Conservation (phyloP, 2,113 vertebrate genomes). For the Erpornis zantholeuca region DNA sequence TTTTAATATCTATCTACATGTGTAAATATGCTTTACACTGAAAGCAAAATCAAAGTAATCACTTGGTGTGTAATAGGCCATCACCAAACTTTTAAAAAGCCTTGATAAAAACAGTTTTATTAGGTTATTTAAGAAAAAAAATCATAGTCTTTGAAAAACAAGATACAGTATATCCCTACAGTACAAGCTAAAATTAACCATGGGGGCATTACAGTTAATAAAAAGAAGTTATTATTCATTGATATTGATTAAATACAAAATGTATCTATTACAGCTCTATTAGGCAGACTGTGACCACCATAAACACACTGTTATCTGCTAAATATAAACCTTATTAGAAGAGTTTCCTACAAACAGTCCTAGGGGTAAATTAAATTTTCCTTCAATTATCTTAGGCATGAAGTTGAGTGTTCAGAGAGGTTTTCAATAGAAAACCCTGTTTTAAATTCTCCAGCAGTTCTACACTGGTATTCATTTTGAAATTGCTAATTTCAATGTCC, state of each 20-base stretch:
- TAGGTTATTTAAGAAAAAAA: background rate
- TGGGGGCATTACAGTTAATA: background rate
- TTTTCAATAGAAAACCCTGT: background rate
- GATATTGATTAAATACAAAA: constrained; percentile 50
- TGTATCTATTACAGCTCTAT: constrained; percentile 14
- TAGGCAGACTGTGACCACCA: constrained; percentile 17
- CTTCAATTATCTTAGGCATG: constrained; percentile 30
- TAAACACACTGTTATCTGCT: constrained; percentile 23
- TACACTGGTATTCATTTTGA: background rate
- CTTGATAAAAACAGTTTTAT: background rate
- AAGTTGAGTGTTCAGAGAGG: background rate
- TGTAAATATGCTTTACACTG: background rate
- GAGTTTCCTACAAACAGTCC: constrained; percentile 19
- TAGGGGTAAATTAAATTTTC: constrained; percentile 45
- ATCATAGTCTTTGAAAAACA: background rate
- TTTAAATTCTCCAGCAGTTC: background rate
- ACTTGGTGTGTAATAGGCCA: background rate
- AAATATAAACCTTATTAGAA: constrained; percentile 40
- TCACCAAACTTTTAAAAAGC: background rate
- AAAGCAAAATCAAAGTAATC: background rate
- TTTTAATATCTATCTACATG: background rate
- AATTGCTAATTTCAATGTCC: background rate
- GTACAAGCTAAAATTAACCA: background rate
- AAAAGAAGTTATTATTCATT: constrained; percentile 29
- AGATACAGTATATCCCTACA: background rate